Base-by-base conservation (phyloP, 92 coral and sea anemone genomes). In the Paragorgia papillata region DNA sequence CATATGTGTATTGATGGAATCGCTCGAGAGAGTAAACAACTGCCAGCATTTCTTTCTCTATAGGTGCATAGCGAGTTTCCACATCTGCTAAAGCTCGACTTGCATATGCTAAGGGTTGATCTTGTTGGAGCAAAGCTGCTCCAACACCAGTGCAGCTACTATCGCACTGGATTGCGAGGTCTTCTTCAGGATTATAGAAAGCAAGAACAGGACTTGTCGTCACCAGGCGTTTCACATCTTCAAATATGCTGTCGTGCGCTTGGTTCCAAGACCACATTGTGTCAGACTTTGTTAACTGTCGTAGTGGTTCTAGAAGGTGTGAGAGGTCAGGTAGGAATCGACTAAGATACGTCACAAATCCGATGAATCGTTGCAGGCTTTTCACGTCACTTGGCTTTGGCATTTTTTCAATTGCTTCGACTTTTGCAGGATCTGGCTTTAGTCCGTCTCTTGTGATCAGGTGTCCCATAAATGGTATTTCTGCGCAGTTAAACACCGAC, bases 401-500 rank as follows among this genome's bases (percentile, higher is more conserved):
- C 58, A 53, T 53, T 18, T 53, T 53, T 3, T 6, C 20, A 53
- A 81, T 81, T 19, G 85, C 66, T 55, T 73, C 74, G 54, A 76
- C 83, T 50, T 49, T 59, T n/a, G 63, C n/a, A 25, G 87, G 87
- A 35, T 33, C 62, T 64, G 78, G 87, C 77, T 76, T 51, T 21
- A 83, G 57, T 17, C 87, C 87, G 13, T 76, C 54, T 25, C 82
- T 53, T 24, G 83, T 64, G n/a, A 82, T 55, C 18, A 82, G 55
- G 30, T 74, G 86, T 17, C 77, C 82, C 43, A 74, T 40, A 32
- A 75, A 75, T 12, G 50, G 31, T 22, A 75, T 74, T 34, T 60
- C 56, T n/a, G 24, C 59, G 22, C 63, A 53, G 64, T 63, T 66
- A 49, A 64, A 76, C 29, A 53, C 66, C 18, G 65, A 1, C 69